A percentile compares a stretch with the other conserved stretches of the same genome.
Conservation (phyloP, 2,113 vertebrate species). For the Tinamus guttatus region DNA sequence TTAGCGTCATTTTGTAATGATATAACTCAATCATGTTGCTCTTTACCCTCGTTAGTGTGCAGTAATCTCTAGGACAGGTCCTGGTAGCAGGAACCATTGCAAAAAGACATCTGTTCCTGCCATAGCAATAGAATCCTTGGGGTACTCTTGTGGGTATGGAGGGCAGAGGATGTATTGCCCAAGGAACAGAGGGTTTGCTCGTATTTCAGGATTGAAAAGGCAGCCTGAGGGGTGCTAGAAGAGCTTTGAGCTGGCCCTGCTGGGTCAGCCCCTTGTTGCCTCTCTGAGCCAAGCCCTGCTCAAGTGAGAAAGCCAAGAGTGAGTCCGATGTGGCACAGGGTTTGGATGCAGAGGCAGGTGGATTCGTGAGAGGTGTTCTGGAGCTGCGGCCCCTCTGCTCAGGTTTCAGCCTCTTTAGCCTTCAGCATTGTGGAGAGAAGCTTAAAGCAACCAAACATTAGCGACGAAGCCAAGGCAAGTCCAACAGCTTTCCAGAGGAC, state of each 20-base stretch:
- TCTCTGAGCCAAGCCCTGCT: not conserved
- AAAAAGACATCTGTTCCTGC: not conserved
- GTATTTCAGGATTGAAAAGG: not conserved
- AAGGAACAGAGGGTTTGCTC: not conserved
- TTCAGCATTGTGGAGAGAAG: not conserved
- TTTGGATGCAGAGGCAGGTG: not conserved
- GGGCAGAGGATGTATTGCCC: not conserved
- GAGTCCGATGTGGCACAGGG: not conserved
- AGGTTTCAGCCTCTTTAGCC: not conserved
- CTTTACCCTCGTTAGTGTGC: not conserved
- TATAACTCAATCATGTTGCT: not conserved
- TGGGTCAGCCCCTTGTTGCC: not conserved
- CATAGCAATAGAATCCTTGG: fast-evolving
- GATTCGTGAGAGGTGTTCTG: not conserved
- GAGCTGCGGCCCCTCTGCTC: not conserved
- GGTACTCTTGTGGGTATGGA: not conserved
- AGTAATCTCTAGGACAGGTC: not conserved
- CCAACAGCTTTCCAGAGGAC: not conserved
- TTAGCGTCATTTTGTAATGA: not conserved
- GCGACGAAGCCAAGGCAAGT: not conserved
- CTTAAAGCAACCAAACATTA: not conserved
- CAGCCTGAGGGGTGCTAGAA: not conserved
- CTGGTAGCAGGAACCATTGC: not conserved
- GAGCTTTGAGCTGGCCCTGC: not conserved
- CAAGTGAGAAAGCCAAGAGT: not conserved